phyloP scores from a whole-genome alignment of 2,113 vertebrate genomes.

The Paradisaea rubra region DNA sequence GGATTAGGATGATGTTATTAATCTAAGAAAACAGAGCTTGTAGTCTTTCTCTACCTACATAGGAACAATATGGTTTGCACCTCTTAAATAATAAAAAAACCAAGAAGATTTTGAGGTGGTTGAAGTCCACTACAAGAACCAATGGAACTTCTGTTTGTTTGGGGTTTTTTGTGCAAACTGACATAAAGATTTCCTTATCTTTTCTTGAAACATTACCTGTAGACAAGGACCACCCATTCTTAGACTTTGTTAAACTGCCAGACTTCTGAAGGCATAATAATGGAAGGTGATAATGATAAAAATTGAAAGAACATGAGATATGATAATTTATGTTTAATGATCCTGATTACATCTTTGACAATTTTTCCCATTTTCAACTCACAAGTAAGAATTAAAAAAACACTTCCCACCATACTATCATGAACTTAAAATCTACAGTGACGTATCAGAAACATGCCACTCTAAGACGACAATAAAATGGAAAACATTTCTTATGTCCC shows the following conservation, averaged over 20 bases:
- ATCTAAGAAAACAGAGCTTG: not conserved
- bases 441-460: not conserved
- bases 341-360: not conserved
- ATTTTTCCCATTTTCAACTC: not conserved
- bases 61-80: not conserved
- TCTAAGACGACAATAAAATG: not conserved
- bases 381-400: not conserved
- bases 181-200: not conserved
- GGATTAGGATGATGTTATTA: not conserved
- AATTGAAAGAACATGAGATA: not conserved
- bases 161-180: not conserved
- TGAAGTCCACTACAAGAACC: not conserved
- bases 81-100: not conserved
- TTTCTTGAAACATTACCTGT: not conserved
- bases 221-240: not conserved
- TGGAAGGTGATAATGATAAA: not conserved
- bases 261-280: not conserved
- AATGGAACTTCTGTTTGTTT: not conserved
- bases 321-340: not conserved
- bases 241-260: not conserved
- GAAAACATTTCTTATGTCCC: not conserved
- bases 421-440: not conserved
- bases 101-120: not conserved
- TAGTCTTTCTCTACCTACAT: not conserved
- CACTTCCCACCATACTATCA: rapidly evolving